Conservation (phyloP, 1,140 invertebrate genomes). For the Drosophila pectinifera region DNA sequence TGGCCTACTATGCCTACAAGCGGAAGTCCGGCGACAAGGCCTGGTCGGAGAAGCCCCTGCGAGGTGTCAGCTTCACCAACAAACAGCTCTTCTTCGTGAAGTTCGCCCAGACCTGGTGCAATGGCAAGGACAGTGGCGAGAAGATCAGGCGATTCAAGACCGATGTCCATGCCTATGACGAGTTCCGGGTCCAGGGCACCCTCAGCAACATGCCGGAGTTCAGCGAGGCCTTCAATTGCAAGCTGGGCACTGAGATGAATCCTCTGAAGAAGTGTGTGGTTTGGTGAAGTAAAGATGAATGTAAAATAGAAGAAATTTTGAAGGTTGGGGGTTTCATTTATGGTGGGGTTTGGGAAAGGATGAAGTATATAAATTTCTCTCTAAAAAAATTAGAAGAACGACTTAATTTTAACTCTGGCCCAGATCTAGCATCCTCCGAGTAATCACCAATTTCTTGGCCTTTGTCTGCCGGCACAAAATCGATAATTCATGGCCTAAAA, state of each 20-base stretch:
- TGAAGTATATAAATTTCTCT: too few species aligned
- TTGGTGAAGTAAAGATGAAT: conserved; percentile 63
- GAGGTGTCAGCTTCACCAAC: conserved; percentile 86
- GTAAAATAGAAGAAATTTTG: background rate
- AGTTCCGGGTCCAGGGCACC: conserved; percentile 88
- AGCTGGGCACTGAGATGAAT: conserved; percentile 88
- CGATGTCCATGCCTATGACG: conserved; percentile 83
- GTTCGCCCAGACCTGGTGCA: conserved; percentile 87
- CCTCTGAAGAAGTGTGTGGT: conserved; percentile 88
- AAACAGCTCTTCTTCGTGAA: conserved; percentile 87
- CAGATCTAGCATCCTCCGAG: background rate
- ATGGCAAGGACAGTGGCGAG: conserved; percentile 84
- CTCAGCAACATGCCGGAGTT: conserved; percentile 89
- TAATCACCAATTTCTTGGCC: conserved; percentile 10
- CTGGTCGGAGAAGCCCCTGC: conserved; percentile 85
- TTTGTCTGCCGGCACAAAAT: conserved; percentile 29
- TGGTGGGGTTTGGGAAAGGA: too few species aligned
- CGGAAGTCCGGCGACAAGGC: conserved; percentile 84
- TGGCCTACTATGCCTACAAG: conserved; percentile 89
- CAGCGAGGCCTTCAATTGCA: conserved; percentile 88
- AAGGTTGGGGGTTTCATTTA: background rate
- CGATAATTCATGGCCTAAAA: conserved; percentile 28
- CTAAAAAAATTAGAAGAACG: conserved; percentile 4
- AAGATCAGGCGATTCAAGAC: conserved; percentile 71
- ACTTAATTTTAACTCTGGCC: background rate